phyloP scores from a whole-genome alignment of 2,113 vertebrate species.

The Oncorhynchus kisutch region DNA sequence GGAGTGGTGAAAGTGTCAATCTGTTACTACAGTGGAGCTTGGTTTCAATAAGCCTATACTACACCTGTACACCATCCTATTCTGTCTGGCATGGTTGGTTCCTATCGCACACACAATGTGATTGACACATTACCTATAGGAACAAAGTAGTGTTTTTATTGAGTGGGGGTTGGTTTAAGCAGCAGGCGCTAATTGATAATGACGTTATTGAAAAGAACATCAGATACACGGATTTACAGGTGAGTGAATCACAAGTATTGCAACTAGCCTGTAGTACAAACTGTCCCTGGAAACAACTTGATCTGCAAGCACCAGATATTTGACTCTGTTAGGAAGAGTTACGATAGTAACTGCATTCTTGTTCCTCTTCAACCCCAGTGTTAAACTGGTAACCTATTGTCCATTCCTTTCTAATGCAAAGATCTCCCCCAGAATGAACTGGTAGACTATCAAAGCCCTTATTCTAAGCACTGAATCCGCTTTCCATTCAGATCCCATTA shows the following conservation, averaged over 20 bases:
- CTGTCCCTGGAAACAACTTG: not conserved
- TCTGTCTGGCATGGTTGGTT: not conserved
- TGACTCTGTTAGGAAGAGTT: not conserved
- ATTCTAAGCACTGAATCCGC: constrained; percentile 57
- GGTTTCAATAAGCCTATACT: not conserved
- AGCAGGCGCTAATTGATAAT: constrained; percentile 17
- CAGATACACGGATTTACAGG: constrained; percentile 21
- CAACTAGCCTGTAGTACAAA: not conserved
- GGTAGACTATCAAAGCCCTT: constrained; percentile 44
- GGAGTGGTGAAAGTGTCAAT: not conserved
- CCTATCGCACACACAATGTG: not conserved
- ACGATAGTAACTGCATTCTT: not conserved
- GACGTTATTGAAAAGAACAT: constrained; percentile 15
- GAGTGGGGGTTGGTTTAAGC: not conserved
- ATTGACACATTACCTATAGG: not conserved
- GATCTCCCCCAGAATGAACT: constrained; percentile 33
- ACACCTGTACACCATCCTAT: not conserved
- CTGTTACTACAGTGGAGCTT: not conserved
- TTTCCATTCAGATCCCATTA: constrained; percentile 66
- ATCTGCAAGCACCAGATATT: not conserved
- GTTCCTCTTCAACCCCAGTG: constrained; percentile 1
- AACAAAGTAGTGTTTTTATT: not conserved
- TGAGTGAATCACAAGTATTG: not conserved
- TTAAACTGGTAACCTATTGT: constrained; percentile 7
- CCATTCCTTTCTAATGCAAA: not conserved